Base-by-base conservation (phyloP, 2,797 vertebrate species). In the Discoglossus pictus region DNA sequence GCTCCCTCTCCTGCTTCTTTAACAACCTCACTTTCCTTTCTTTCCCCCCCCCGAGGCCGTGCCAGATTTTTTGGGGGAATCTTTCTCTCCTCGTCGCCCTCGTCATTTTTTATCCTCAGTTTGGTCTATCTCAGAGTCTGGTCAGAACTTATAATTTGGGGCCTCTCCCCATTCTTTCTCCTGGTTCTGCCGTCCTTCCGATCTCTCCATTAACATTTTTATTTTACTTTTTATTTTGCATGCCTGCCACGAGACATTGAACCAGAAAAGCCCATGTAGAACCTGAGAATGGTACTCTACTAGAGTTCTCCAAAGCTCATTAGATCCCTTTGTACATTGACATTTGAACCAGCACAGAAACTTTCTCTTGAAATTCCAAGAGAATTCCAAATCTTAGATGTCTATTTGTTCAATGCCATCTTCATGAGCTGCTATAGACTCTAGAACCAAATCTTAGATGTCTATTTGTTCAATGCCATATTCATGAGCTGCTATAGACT, bases 211-310 rank as follows among this genome's bases (percentile, higher is more conserved):
- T 71, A 65, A 65, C 68, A 59, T 64, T 51, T n/a, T n/a, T n/a
- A n/a, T n/a, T n/a, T n/a, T n/a, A n/a, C 15, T 58, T 58, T 64
- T 71, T 71, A 64, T 71, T 71, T 71, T 71, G 68, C 68, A 71
- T 71, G 68, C 61, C 46, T 64, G 68, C 56, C 60, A 50, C 11
- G 16, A 51, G 44, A 71, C 61, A 64, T 46, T 71, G 38, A 71
- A 71, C 61, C 39, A 38, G 46, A 59, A n/a, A 35, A 65, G 61
- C 68, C n/a, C 23, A 16, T 25, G 43, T 13, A 16, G 44, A 40
- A 20, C 52, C n/a, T 7, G 50, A 35, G n/a, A 21, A 31, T 20
- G 1, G 0, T 16, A 38, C 7, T 47, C 21, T 5, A 4, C 4
- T 35, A 13, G 36, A 38, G 15, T 16, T n/a, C 31, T 7, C 25